Conservation (phyloP, 2,113 vertebrate species). For the Caretta caretta region DNA sequence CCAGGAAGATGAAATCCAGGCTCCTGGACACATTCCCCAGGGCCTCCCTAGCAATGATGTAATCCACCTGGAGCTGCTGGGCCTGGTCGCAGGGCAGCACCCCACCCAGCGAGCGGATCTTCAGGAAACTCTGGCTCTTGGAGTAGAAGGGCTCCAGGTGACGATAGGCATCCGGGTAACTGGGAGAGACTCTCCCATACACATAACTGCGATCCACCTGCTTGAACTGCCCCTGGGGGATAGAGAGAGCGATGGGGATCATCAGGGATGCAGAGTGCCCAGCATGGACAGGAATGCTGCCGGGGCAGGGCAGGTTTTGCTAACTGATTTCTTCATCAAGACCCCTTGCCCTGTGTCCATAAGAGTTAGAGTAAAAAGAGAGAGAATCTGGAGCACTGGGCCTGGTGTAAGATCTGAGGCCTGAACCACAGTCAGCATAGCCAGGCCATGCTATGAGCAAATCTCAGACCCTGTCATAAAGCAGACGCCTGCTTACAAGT, state of each 20-base stretch:
- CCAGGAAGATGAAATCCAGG: constrained; percentile 46
- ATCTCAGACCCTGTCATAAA: too few relatives aligned
- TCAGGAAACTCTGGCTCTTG: neutral
- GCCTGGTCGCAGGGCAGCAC: neutral
- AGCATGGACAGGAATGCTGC: neutral
- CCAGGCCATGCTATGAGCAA: too few relatives aligned
- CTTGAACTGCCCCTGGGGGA: neutral
- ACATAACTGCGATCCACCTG: fast-evolving
- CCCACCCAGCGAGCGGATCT: fast-evolving
- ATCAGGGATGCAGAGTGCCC: neutral
- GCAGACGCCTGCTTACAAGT: too few relatives aligned
- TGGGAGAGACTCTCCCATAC: fast-evolving
- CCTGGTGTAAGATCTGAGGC: too few relatives aligned
- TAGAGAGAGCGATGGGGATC: neutral
- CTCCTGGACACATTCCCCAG: neutral
- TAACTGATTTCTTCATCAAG: neutral
- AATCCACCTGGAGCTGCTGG: constrained; percentile 4
- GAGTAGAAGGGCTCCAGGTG: fast-evolving
- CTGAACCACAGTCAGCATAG: too few relatives aligned
- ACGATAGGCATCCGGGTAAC: fast-evolving
- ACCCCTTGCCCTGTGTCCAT: neutral
- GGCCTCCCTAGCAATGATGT: constrained; percentile 6
- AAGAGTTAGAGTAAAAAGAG: neutral
- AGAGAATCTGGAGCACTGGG: too few relatives aligned
- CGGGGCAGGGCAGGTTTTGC: too few relatives aligned